These are phyloP conservation scores for Baronia brevicornis DNA, from an alignment of 2,888 invertebrate species.

Conservation along the genomic window DNA sequence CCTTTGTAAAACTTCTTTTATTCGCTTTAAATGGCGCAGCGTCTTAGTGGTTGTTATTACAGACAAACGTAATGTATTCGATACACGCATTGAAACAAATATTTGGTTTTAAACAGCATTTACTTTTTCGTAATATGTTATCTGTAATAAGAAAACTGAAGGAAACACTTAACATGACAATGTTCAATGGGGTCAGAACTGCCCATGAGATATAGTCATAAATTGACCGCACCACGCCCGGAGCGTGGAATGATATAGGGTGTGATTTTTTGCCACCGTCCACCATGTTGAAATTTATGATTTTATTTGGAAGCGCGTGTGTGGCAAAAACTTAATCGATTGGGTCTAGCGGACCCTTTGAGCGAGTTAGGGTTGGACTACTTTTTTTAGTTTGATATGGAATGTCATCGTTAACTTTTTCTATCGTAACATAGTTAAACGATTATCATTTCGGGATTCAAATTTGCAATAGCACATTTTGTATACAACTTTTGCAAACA, in stretches of 20 bases:
- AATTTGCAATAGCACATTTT: too few relatives aligned
- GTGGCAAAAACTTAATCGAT: conserved; percentile 67
- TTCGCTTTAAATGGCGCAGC: too few relatives aligned
- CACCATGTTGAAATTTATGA: conserved; percentile 58
- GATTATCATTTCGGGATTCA: too few relatives aligned
- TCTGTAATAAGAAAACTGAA: not conserved
- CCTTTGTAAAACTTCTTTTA: too few relatives aligned
- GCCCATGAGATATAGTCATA: conserved; percentile 56
- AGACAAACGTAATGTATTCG: too few relatives aligned
- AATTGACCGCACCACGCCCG: conserved; percentile 49
- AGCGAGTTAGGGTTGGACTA: conserved; percentile 11
- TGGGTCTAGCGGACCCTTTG: conserved; percentile 27
- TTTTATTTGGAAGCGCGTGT: conserved; percentile 50
- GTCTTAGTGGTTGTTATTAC: too few relatives aligned
- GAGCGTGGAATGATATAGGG: conserved; percentile 37
- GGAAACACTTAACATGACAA: not conserved
- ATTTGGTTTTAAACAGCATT: too few relatives aligned
- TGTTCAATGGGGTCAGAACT: conserved; percentile 16
- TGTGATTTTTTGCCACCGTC: conserved; percentile 57
- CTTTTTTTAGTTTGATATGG: conserved; percentile 8
- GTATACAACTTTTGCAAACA: too few relatives aligned
- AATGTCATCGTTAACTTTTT: conserved; percentile 13
- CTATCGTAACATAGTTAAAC: too few relatives aligned
- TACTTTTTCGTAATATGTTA: too few relatives aligned
- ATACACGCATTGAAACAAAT: too few relatives aligned